A percentile compares a stretch with the other conserved stretches of the same genome.
phyloP scores from a whole-genome alignment of 2,888 invertebrate genomes.

The Dryocosmus kuriphilus region DNA sequence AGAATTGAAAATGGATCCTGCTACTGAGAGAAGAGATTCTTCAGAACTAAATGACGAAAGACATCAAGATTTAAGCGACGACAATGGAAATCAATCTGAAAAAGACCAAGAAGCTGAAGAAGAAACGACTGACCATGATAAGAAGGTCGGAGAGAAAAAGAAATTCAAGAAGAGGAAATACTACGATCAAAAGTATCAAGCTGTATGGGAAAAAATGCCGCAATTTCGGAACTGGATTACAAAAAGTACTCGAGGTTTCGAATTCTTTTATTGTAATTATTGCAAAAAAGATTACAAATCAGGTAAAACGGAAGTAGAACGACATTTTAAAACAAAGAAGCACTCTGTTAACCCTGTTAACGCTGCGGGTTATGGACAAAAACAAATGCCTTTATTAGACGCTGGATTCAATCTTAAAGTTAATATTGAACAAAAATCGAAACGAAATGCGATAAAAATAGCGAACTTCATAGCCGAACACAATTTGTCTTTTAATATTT shows the following conservation, averaged over 20 bases:
- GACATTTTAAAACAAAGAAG: no score
- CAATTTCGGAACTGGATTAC: conserved; percentile 1
- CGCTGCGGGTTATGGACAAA: not conserved
- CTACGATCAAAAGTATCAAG: no score
- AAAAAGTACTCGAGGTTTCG: not conserved
- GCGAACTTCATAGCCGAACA: not conserved
- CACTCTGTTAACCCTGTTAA: not conserved
- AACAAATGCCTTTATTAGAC: not conserved
- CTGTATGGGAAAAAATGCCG: no score
- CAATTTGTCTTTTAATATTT: not conserved
- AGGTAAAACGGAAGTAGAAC: not conserved
- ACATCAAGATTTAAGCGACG: no score
- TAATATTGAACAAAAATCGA: not conserved
- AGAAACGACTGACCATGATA: no score
- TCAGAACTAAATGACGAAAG: no score
- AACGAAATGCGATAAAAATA: conserved; percentile 6
- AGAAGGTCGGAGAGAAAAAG: no score
- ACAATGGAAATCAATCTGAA: no score
- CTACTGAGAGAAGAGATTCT: no score
- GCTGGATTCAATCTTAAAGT: not conserved
- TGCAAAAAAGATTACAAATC: not conserved
- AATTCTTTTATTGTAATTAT: not conserved
- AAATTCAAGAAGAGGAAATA: no score
- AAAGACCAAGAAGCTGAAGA: no score
- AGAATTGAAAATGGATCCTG: no score